Evolutionary conservation across 2,888 invertebrate species (phyloP).

Genomic region (Schizaphis graminum): DNA sequence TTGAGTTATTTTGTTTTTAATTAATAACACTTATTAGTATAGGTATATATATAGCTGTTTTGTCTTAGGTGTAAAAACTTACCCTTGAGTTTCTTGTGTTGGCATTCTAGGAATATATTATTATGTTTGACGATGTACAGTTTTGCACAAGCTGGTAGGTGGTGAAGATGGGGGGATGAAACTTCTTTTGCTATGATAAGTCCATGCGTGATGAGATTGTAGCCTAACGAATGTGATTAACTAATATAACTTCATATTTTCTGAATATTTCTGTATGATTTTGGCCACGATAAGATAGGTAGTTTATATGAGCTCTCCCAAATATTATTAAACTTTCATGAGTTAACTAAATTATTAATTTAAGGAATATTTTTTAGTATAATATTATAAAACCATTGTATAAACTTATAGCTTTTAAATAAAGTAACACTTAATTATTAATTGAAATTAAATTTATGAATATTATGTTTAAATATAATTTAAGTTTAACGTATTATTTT

Average conservation of each 20-base stretch:
- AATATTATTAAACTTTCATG: neutral
- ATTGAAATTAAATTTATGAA: neutral
- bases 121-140: neutral
- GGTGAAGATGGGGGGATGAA: neutral
- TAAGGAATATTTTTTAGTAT: neutral
- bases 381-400: neutral
- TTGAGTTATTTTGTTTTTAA: neutral
- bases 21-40: neutral
- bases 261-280: neutral
- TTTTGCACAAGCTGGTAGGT: neutral
- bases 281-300: neutral
- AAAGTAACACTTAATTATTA: neutral
- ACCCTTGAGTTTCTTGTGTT: neutral
- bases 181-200: neutral
- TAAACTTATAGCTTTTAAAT: neutral
- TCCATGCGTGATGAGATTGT: too few species aligned
- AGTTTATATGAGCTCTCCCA: neutral
- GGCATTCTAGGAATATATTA: neutral
- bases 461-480: neutral
- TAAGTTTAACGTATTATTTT: neutral
- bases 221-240: neutral
- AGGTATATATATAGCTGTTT: neutral
- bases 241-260: neutral
- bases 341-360: neutral
- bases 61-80: neutral